Conservation (phyloP, 2,113 vertebrate species). For the Calyptommatus sinebrachiatus region DNA sequence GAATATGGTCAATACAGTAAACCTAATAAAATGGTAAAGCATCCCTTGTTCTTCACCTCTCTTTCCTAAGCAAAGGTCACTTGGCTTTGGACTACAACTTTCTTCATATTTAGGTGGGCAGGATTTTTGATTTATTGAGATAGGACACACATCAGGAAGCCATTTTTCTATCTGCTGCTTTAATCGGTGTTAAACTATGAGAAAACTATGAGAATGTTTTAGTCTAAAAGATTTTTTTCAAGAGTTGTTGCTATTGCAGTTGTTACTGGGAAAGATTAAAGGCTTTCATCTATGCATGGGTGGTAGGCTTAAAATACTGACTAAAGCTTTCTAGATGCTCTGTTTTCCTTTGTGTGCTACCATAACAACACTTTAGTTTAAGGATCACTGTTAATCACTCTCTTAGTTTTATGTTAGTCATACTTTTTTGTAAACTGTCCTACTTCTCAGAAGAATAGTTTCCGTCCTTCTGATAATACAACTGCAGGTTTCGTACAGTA, state of each 20-base stretch:
- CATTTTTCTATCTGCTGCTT: background rate
- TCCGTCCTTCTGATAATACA: too few species aligned
- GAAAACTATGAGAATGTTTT: background rate
- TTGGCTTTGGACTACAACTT: background rate
- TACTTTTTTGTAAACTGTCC: too few species aligned
- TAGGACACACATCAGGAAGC: background rate
- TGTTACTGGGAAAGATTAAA: background rate
- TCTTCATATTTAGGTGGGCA: background rate
- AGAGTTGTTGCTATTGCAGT: too few species aligned
- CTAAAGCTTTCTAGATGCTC: too few species aligned
- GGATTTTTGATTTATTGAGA: background rate
- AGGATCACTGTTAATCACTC: too few species aligned
- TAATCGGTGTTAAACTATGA: background rate
- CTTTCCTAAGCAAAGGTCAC: background rate
- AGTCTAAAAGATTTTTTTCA: background rate
- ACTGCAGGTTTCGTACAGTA: too few species aligned
- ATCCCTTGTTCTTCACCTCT: background rate
- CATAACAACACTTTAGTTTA: too few species aligned
- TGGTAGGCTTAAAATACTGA: too few species aligned
- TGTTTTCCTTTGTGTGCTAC: too few species aligned
- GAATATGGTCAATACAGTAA: constrained; percentile 67
- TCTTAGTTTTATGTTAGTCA: too few species aligned
- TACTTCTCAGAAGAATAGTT: too few species aligned
- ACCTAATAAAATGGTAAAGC: constrained; percentile 69
- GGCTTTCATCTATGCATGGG: background rate